These are phyloP conservation scores for Drosophila miranda DNA, from an alignment of 1,140 invertebrate species.

Conservation along the genomic window DNA sequence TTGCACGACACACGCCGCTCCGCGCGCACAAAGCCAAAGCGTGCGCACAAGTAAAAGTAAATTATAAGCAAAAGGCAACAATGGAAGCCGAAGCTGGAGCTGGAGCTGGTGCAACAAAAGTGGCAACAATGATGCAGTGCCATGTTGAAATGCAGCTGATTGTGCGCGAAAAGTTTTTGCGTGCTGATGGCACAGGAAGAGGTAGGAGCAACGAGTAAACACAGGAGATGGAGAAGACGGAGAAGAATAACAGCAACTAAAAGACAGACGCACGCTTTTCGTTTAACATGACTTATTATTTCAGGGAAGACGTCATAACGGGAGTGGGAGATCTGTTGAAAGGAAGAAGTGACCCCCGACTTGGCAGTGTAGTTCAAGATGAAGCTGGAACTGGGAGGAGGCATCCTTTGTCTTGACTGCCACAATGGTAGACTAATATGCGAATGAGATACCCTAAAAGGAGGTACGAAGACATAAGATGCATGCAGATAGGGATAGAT, in stretches of 20 bases:
- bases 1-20: constrained; percentile 59
- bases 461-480: neutral
- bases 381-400: constrained; percentile 25
- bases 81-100: constrained; percentile 33
- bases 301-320: constrained; percentile 39
- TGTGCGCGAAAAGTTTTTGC: constrained; percentile 76
- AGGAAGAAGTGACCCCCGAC: constrained; percentile 22
- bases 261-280: constrained; percentile 70
- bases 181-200: constrained; percentile 33
- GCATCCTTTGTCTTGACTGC: constrained; percentile 26
- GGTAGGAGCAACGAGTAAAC: constrained; percentile 17
- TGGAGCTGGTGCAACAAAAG: constrained; percentile 41
- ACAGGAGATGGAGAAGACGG: neutral
- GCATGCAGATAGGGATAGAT: too few relatives aligned
- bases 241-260: constrained; percentile 29
- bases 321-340: neutral
- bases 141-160: constrained; percentile 79
- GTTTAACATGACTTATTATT: constrained; percentile 80
- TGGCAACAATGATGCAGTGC: constrained; percentile 61
- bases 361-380: constrained; percentile 61
- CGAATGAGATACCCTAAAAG: constrained; percentile 20
- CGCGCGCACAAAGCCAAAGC: constrained; percentile 60
- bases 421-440: constrained; percentile 31
- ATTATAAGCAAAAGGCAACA: constrained; percentile 78
- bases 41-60: constrained; percentile 71